These are phyloP conservation scores for Gryllus bimaculatus DNA, from an alignment of 1,140 invertebrate genomes.

Conservation along the genomic window DNA sequence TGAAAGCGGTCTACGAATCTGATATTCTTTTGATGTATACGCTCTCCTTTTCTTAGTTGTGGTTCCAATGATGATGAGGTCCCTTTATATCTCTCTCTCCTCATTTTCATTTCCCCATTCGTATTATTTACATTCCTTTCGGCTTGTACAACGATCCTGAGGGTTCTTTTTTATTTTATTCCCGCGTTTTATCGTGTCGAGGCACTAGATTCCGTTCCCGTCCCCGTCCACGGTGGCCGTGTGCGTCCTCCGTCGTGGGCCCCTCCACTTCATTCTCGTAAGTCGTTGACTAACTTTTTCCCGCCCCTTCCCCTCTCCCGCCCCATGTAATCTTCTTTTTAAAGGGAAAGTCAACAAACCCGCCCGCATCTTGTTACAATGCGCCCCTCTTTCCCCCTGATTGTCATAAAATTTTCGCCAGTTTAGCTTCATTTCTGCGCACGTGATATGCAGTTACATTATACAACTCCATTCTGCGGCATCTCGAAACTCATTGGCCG, in stretches of 20 bases:
- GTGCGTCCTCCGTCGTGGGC: not conserved
- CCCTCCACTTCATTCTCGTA: not conserved
- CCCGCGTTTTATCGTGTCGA: not conserved
- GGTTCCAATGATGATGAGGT: not conserved
- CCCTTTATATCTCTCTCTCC: not conserved
- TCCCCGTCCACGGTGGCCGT: not conserved
- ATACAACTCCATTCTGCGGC: not conserved
- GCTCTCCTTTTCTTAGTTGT: not conserved
- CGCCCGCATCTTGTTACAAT: not conserved
- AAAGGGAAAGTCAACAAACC: not conserved
- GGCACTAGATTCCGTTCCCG: not conserved
- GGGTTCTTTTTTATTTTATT: not conserved
- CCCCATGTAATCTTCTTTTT: not conserved
- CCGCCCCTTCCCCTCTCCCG: not conserved
- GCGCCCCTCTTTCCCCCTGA: not conserved
- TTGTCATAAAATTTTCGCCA: not conserved
- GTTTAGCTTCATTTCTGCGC: not conserved
- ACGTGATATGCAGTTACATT: not conserved
- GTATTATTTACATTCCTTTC: not conserved
- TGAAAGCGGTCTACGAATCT: not conserved
- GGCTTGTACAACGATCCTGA: not conserved
- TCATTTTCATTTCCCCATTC: not conserved
- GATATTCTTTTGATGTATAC: not conserved
- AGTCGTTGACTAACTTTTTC: not conserved
- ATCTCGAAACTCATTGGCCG: not conserved